phyloP scores from a whole-genome alignment of 2,113 vertebrate genomes.

The Ivindomyrus marchei region DNA sequence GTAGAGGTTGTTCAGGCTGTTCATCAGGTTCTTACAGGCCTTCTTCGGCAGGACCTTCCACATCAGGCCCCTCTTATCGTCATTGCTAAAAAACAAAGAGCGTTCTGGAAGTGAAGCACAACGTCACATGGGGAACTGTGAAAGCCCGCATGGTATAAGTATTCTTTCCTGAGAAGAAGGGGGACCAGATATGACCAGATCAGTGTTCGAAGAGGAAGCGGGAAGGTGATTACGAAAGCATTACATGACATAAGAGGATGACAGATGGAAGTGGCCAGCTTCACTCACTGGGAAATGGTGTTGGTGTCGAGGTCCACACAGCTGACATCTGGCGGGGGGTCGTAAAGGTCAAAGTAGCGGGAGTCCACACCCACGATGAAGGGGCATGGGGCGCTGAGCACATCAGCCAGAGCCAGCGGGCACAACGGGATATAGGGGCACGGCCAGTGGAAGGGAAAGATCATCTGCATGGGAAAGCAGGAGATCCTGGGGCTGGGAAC shows the following conservation, averaged over 20 bases:
- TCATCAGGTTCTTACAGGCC: constrained; percentile 92
- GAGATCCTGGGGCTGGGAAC: constrained; percentile 4
- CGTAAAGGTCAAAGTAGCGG: constrained; percentile 94
- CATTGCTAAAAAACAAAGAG: constrained; percentile 70
- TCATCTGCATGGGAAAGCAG: constrained; percentile 74
- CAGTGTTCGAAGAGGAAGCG: neutral
- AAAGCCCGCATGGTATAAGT: neutral
- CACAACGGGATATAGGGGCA: constrained; percentile 96
- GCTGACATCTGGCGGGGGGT: constrained; percentile 91
- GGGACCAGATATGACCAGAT: too few relatives aligned
- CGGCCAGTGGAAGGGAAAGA: constrained; percentile 98
- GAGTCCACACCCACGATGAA: constrained; percentile 98
- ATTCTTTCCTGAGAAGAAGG: neutral
- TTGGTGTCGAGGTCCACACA: constrained; percentile 98
- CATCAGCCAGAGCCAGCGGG: constrained; percentile 89
- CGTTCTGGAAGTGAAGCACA: constrained; percentile 38
- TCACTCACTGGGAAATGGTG: constrained; percentile 95
- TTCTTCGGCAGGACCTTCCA: constrained; percentile 97
- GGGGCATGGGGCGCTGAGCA: constrained; percentile 89
- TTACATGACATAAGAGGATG: neutral
- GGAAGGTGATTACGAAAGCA: neutral
- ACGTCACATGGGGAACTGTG: constrained; percentile 10
- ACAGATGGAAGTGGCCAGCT: neutral
- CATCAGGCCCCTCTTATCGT: constrained; percentile 82
- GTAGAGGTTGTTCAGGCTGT: constrained; percentile 79